Conservation (phyloP, 2,113 vertebrate species). For the Hemicordylus capensis region DNA sequence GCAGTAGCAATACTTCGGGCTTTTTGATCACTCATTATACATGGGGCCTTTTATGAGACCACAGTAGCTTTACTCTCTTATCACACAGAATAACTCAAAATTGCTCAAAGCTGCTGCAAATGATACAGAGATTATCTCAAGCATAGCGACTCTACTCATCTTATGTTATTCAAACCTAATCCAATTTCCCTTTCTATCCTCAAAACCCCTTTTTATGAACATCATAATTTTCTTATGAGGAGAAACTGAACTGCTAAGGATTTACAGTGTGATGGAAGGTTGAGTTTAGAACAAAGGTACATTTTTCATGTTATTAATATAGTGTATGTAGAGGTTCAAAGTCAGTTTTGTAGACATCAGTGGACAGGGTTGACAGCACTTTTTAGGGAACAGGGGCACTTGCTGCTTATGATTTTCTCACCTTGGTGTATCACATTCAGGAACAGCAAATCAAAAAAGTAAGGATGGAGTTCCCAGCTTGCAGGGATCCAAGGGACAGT, state of each 20-base stretch:
- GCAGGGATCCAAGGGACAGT: too few species aligned
- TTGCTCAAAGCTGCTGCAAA: constrained; percentile 44
- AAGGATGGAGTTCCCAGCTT: background rate
- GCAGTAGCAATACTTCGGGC: constrained; percentile 27
- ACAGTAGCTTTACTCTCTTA: constrained; percentile 40
- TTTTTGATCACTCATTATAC: constrained; percentile 52
- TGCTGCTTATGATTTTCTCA: background rate
- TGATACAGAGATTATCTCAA: constrained; percentile 40
- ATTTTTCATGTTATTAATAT: background rate
- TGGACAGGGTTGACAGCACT: background rate
- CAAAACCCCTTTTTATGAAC: background rate
- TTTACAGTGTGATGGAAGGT: background rate
- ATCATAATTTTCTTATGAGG: constrained; percentile 14
- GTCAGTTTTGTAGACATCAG: background rate
- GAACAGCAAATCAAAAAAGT: background rate
- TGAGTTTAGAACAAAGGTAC: constrained; percentile 12
- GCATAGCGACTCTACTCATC: constrained; percentile 9
- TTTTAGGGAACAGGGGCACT: background rate
- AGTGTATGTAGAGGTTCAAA: background rate
- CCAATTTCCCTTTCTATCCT: constrained; percentile 31
- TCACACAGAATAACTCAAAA: constrained; percentile 48
- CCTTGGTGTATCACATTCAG: background rate
- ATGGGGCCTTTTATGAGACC: constrained; percentile 15
- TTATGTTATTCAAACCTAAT: constrained; percentile 41
- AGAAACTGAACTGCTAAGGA: constrained; percentile 4